Conservation (phyloP, 35 echinoderm and acorn worm genomes). For the Ophiothrix spiculata region DNA sequence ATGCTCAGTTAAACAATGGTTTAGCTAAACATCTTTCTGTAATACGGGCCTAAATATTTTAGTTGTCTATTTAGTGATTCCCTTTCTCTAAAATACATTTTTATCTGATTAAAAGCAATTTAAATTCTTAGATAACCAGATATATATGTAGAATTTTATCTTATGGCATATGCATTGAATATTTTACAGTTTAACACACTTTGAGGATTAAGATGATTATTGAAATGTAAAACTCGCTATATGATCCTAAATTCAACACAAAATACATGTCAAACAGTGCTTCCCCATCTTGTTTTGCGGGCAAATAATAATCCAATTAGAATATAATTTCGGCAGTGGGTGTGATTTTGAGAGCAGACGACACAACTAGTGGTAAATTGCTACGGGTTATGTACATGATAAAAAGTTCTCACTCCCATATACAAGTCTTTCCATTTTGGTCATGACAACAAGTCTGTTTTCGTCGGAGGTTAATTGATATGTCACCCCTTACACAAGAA, state of each 20-base stretch:
- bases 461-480: neutral
- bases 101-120: too few relatives aligned
- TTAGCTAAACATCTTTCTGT: too few relatives aligned
- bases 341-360: neutral
- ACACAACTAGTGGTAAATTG: neutral
- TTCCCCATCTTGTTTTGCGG: neutral
- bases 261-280: neutral
- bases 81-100: too few relatives aligned
- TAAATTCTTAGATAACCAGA: too few relatives aligned
- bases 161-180: neutral
- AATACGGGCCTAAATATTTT: too few relatives aligned
- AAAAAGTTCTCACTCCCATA: neutral
- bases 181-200: neutral
- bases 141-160: too few relatives aligned
- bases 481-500: slow-evolving; percentile 4
- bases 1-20: too few relatives aligned
- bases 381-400: slow-evolving; percentile 3
- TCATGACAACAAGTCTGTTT: slow-evolving; percentile 10
- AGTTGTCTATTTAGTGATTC: too few relatives aligned
- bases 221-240: neutral
- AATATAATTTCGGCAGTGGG: slow-evolving; percentile 4
- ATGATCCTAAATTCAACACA: neutral
- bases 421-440: neutral
- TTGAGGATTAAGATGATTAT: neutral
- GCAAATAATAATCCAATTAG: neutral